Evolutionary conservation across 2,797 vertebrate species (phyloP), one percentile per base, ranked within the genome.

Genomic region (Philypnodon macrostomus): DNA sequence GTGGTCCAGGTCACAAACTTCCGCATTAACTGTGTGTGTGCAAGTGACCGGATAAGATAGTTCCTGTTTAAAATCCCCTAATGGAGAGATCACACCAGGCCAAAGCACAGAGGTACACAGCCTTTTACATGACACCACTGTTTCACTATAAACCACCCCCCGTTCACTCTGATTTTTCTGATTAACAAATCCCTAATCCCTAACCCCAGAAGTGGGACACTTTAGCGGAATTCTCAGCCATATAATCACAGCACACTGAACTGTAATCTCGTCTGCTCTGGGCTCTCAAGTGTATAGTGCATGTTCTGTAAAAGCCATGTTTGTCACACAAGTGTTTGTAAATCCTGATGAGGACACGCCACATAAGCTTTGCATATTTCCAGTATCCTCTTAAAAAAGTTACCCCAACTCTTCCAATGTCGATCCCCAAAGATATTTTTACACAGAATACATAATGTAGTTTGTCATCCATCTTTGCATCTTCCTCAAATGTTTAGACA

Each of bases 121-220:
- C 30, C 26, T 35, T 54, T 47, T 15, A 40, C 48, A 19, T 32
- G 19, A 6, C 56, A 34, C 15, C 55, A 50, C 27, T 62, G 58
- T 71, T 61, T 73, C 14, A 3, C 50, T 57, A 65, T 46, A 42
- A 51, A 79, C 53, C 56, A 58, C 42, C 53, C 36, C 54, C 42
- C 3, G 37, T 58, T 58, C 67, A 33, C 58, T 58, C 47, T 35
- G 55, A 73, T 79, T 75, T 67, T 68, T 24, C 54, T 60, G 30
- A 71, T 81, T 66, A 67, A 62, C 55, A 78, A 79, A 82, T 77
- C 65, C 53, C 3, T 80, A 78, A 81, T 79, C 70, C 67, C 57
- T 24, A 19, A 47, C 65, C 66, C 67, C 67, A 68, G 63, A 80
- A 74, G 64, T 71, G 58, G 72, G 61, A 72, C 76, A 74, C 68